These are phyloP conservation scores for Oceanodroma tethys DNA, from an alignment of 2,113 vertebrate genomes.

Conservation along the genomic window DNA sequence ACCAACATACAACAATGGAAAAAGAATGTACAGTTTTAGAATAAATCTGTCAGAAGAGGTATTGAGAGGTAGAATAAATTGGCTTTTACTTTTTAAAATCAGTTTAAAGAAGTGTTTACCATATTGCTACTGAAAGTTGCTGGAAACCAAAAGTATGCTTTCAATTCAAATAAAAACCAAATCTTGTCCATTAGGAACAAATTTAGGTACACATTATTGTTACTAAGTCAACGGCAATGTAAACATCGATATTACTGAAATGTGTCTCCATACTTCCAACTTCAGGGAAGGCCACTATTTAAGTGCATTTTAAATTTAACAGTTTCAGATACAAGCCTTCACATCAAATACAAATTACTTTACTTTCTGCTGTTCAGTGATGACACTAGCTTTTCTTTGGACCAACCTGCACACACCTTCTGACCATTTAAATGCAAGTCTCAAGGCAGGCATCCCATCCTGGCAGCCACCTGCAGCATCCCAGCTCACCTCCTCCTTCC, in stretches of 20 bases:
- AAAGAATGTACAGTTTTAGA: neutral
- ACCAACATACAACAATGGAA: neutral
- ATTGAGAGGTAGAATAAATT: neutral
- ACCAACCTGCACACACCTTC: neutral
- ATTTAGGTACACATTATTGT: neutral
- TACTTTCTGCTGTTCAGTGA: neutral
- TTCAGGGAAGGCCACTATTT: neutral
- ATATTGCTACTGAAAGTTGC: neutral
- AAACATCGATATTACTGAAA: neutral
- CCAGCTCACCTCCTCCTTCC: neutral
- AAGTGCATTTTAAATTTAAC: neutral
- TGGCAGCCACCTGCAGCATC: neutral
- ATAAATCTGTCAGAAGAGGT: neutral
- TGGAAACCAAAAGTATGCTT: neutral
- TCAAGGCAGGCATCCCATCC: neutral
- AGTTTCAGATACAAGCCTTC: neutral
- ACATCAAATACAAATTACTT: neutral
- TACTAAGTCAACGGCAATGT: neutral
- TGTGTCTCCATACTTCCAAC: neutral
- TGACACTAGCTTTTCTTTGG: neutral
- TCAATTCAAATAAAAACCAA: neutral
- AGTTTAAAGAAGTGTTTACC: neutral
- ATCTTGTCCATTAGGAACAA: neutral
- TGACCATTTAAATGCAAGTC: neutral
- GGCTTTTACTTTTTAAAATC: neutral